Evolutionary conservation across 2,888 invertebrate species (phyloP).

Genomic region (Tipula confusa): DNA sequence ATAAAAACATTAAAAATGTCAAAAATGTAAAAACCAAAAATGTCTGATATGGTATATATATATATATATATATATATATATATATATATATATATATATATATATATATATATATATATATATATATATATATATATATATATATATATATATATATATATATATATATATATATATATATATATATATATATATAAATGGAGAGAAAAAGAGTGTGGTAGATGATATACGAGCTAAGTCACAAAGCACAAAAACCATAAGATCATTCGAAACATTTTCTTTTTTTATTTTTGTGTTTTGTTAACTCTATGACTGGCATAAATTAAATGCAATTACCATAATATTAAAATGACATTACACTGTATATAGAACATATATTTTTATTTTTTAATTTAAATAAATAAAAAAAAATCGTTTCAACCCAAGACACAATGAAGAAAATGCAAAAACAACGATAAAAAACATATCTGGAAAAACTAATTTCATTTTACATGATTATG

Average conservation of each 20-base stretch:
- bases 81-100: too few species aligned
- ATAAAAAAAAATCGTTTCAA: not conserved
- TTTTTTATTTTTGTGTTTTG: too few species aligned
- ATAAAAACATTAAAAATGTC: conserved; percentile 16
- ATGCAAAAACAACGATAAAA: not conserved
- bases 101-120: too few species aligned
- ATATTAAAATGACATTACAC: not conserved
- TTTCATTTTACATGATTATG: not conserved
- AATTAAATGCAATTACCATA: conserved; percentile 20
- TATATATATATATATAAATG: not conserved
- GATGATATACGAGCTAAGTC: not conserved
- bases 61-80: not conserved
- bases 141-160: too few species aligned
- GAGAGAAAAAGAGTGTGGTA: not conserved
- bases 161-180: too few species aligned
- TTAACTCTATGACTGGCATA: not conserved
- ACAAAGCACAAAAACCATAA: not conserved
- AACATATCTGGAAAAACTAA: not conserved
- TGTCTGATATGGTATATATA: not conserved
- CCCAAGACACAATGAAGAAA: not conserved
- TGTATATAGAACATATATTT: not conserved
- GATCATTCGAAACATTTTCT: not conserved
- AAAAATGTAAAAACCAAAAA: not conserved
- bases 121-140: too few species aligned
- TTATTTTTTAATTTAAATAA: not conserved